phyloP scores from a whole-genome alignment of 2,888 invertebrate genomes.

The Bembecia ichneumoniformis region DNA sequence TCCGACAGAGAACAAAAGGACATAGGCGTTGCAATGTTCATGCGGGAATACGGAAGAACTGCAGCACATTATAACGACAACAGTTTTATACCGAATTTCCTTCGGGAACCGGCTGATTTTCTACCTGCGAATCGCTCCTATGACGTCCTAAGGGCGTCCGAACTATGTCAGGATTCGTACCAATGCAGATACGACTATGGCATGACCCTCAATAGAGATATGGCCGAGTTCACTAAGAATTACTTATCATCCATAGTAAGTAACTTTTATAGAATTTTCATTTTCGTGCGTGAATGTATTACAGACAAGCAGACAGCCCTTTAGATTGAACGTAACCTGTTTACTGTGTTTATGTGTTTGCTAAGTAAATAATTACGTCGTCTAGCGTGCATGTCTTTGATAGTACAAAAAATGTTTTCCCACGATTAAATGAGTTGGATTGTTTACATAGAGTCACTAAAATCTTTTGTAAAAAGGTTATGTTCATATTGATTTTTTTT shows the following conservation, averaged over 20 bases:
- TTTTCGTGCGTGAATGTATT: no score
- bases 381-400: neutral
- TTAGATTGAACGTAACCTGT: no score
- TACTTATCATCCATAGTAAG: constrained; percentile 78
- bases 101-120: constrained; percentile 78
- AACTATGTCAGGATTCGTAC: constrained; percentile 84
- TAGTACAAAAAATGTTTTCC: neutral
- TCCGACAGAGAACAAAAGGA: constrained; percentile 81
- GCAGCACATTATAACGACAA: constrained; percentile 86
- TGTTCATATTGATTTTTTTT: no score
- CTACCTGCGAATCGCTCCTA: constrained; percentile 79
- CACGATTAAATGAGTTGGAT: neutral
- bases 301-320: no score
- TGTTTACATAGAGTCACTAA: neutral
- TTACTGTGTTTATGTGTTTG: no score
- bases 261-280: constrained; percentile 16
- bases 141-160: constrained; percentile 75
- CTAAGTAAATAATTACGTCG: neutral
- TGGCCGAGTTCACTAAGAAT: constrained; percentile 89
- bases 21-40: constrained; percentile 84
- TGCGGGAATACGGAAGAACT: constrained; percentile 83
- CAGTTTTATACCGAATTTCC: constrained; percentile 82
- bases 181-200: constrained; percentile 92
- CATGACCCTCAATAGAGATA: constrained; percentile 85
- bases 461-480: neutral